phyloP scores from a whole-genome alignment of 2,888 invertebrate species.

The Heliconius sara region DNA sequence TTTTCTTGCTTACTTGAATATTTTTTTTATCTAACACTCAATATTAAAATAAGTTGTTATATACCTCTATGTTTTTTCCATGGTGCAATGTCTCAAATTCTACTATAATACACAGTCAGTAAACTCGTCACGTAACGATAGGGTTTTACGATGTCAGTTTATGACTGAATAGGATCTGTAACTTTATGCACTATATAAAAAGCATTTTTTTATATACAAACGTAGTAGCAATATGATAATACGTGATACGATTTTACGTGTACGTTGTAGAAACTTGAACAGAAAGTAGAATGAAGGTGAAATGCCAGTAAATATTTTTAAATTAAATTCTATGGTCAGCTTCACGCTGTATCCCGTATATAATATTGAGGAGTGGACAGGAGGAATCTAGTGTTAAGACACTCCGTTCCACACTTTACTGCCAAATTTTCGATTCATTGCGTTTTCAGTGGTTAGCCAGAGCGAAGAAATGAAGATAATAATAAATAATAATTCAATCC shows the following conservation, averaged over 20 bases:
- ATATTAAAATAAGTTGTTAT: neutral
- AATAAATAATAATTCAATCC: too few species aligned
- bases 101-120: slow-evolving; percentile 32
- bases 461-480: too few species aligned
- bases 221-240: slow-evolving; percentile 26
- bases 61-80: neutral
- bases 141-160: slow-evolving; percentile 41
- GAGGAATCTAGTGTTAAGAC: too few species aligned
- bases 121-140: slow-evolving; percentile 40
- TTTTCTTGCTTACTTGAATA: neutral
- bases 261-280: slow-evolving; percentile 7
- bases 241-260: slow-evolving; percentile 25
- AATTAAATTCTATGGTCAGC: slow-evolving; percentile 17
- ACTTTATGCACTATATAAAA: slow-evolving; percentile 41
- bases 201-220: slow-evolving; percentile 28
- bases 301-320: slow-evolving; percentile 17
- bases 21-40: neutral
- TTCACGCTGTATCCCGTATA: too few species aligned
- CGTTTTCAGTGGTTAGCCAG: too few species aligned
- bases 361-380: too few species aligned
- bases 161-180: slow-evolving; percentile 42
- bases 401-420: too few species aligned
- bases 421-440: too few species aligned
- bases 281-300: neutral
- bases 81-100: slow-evolving; percentile 8